Evolutionary conservation across 2,113 vertebrate genomes (phyloP).

Genomic region (Dipodomys stephensi): DNA sequence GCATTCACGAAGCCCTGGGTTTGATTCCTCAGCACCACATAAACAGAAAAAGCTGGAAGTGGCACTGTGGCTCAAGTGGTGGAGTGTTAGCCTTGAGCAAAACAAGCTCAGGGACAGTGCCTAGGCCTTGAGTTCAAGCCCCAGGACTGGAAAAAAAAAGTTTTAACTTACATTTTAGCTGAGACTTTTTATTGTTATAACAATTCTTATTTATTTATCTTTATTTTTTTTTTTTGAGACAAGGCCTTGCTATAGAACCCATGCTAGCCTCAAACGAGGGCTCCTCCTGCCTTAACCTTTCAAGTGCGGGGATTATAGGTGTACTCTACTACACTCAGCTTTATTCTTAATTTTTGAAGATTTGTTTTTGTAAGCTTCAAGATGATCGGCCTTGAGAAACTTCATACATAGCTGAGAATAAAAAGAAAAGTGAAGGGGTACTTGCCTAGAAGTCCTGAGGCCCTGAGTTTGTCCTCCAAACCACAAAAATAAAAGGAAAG

Average conservation of each 20-base stretch:
- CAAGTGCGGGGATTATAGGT: too few species aligned
- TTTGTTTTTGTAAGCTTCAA: neutral
- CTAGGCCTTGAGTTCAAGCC: too few species aligned
- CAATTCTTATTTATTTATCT: neutral
- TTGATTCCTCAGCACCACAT: too few species aligned
- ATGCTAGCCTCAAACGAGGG: too few species aligned
- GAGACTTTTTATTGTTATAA: slow-evolving; percentile 29
- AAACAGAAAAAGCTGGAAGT: too few species aligned
- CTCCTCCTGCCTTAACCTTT: too few species aligned
- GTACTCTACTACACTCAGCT: neutral
- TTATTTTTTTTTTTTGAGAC: neutral
- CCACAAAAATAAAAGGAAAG: neutral
- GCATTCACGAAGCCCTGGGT: too few species aligned
- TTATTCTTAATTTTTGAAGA: neutral
- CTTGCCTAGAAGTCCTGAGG: neutral
- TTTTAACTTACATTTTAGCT: neutral
- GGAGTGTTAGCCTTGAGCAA: too few species aligned
- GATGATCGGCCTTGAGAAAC: neutral
- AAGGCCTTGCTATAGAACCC: too few species aligned
- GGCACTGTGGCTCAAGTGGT: too few species aligned
- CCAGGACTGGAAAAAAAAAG: neutral
- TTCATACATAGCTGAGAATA: neutral
- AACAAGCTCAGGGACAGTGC: too few species aligned
- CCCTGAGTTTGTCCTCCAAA: neutral
- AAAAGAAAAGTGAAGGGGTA: neutral